Evolutionary conservation across 1,140 invertebrate species (phyloP).

Genomic region (Neodiprion virginianus): DNA sequence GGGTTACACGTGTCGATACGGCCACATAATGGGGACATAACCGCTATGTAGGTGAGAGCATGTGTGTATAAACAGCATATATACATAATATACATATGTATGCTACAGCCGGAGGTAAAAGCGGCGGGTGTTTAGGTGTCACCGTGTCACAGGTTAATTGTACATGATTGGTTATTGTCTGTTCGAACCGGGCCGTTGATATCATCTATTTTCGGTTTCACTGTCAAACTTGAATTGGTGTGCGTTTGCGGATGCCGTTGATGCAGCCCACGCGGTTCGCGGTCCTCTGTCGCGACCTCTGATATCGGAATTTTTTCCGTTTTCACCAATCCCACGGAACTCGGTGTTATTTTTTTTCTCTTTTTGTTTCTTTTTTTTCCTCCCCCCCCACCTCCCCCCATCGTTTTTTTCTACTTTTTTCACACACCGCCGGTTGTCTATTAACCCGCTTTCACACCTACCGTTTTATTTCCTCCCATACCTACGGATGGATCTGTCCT

Average conservation of each 20-base stretch:
- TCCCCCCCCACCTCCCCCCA: background rate
- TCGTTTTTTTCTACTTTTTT: background rate
- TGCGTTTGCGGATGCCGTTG: slow-evolving; percentile 18
- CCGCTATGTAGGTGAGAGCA: too few relatives aligned
- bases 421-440: background rate
- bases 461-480: slow-evolving; percentile 11
- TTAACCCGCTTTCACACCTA: background rate
- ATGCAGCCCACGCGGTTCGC: background rate
- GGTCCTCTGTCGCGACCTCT: slow-evolving; percentile 28
- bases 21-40: too few relatives aligned
- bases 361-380: slow-evolving; percentile 13
- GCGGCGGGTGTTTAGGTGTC: slow-evolving; percentile 51
- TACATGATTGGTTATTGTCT: slow-evolving; percentile 56
- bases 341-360: slow-evolving; percentile 10
- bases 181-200: slow-evolving; percentile 26
- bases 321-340: background rate
- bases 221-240: slow-evolving; percentile 20
- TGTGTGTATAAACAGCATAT: too few relatives aligned
- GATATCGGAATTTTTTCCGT: slow-evolving; percentile 37
- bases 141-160: slow-evolving; percentile 57
- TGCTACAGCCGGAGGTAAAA: too few relatives aligned
- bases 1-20: too few relatives aligned
- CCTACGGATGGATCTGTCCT: too few relatives aligned
- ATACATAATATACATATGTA: too few relatives aligned
- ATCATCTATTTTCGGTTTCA: slow-evolving; percentile 21